A percentile compares a stretch with the other conserved stretches of the same genome.
Conservation (phyloP, 2,888 invertebrate genomes). For the Omphaloscelis lunosa region DNA sequence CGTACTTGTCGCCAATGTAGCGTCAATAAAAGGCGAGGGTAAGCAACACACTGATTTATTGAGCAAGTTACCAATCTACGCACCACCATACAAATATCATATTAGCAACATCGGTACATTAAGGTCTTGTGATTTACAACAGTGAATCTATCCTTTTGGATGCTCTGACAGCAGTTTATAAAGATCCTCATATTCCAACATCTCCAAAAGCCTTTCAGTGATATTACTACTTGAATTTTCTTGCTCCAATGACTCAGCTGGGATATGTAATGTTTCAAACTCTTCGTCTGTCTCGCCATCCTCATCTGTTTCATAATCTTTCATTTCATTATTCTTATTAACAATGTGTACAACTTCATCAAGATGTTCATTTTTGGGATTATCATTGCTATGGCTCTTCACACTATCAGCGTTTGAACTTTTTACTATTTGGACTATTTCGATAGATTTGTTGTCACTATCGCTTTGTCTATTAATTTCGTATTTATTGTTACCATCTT, state of each 20-base stretch:
- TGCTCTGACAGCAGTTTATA: constrained; percentile 13
- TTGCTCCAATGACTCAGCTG: not conserved
- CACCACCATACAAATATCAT: too few species aligned
- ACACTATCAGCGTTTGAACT: not conserved
- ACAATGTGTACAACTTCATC: not conserved
- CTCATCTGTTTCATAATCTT: not conserved
- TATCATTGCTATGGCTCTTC: not conserved
- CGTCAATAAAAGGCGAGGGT: too few species aligned
- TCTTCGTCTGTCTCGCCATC: constrained; percentile 2
- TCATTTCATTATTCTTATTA: not conserved
- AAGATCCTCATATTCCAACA: constrained; percentile 34
- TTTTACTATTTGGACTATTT: not conserved
- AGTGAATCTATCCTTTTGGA: not conserved
- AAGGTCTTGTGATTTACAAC: not conserved
- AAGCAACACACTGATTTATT: too few species aligned
- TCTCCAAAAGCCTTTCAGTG: constrained; percentile 24
- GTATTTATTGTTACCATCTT: not conserved
- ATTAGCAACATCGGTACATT: too few species aligned
- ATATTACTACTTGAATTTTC: not conserved
- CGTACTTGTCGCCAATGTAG: too few species aligned
- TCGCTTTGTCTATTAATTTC: not conserved
- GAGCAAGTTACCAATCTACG: too few species aligned
- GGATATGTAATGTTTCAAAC: constrained; percentile 16
- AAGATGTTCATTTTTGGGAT: not conserved
- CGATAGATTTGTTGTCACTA: not conserved